These are phyloP conservation scores for Canis aureus DNA, from an alignment of 2,113 vertebrate genomes.

Conservation along the genomic window DNA sequence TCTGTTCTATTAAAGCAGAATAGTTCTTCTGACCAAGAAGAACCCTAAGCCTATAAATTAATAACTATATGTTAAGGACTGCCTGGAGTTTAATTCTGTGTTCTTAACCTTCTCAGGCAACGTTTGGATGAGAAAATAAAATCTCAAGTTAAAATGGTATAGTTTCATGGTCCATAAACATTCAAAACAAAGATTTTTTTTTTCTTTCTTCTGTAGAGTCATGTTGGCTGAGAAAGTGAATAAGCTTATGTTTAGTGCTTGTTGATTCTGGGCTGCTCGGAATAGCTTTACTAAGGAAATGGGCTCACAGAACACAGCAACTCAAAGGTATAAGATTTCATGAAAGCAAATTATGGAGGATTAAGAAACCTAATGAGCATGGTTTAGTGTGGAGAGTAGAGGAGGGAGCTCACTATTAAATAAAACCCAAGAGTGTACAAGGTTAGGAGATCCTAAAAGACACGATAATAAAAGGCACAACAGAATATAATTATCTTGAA, in stretches of 20 bases:
- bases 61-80: not conserved
- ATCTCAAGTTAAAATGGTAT: conserved; percentile 66
- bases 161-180: conserved; percentile 71
- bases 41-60: not conserved
- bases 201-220: conserved; percentile 43
- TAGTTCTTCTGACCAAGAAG: conserved; percentile 60
- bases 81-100: not conserved
- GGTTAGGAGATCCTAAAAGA: conserved; percentile 75
- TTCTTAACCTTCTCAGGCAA: conserved; percentile 34
- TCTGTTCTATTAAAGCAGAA: conserved; percentile 50
- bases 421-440: conserved; percentile 72
- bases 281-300: conserved; percentile 66
- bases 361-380: conserved; percentile 81
- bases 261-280: conserved; percentile 66
- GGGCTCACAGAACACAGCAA: conserved; percentile 66
- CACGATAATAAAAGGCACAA: conserved; percentile 69
- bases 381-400: conserved; percentile 63
- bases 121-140: conserved; percentile 73
- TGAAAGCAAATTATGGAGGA: conserved; percentile 80
- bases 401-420: conserved; percentile 72
- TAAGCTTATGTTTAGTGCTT: conserved; percentile 67
- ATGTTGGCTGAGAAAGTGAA: conserved; percentile 70
- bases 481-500: conserved; percentile 78
- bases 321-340: conserved; percentile 78
- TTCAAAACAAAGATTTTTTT: conserved; percentile 65